A percentile compares a stretch with the other conserved stretches of the same genome.
Evolutionary conservation across 2,113 vertebrate genomes (phyloP).

Genomic region (Myxocyprinus asiaticus): DNA sequence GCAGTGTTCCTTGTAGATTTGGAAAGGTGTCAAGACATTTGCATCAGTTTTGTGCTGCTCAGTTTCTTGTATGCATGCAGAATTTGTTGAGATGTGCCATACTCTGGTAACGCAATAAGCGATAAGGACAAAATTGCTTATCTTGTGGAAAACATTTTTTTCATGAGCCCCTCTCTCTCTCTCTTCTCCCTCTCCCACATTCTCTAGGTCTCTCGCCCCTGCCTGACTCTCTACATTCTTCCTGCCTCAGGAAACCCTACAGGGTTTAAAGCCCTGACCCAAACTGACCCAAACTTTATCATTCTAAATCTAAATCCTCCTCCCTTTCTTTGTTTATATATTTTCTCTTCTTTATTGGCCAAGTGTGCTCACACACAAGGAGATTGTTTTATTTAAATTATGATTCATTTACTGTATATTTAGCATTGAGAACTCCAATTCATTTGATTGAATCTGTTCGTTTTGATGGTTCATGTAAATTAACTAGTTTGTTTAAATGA

Average conservation of each 20-base stretch:
- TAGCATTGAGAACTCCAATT: too few species aligned
- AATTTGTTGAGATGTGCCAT: constrained; percentile 16
- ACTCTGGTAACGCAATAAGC: background rate
- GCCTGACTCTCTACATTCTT: background rate
- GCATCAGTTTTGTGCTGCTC: constrained; percentile 15
- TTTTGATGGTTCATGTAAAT: too few species aligned
- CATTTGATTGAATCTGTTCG: too few species aligned
- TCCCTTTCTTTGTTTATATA: background rate
- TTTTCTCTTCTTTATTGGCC: too few species aligned
- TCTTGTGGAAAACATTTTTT: background rate
- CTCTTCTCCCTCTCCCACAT: background rate
- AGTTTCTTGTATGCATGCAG: background rate
- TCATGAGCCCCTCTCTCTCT: background rate
- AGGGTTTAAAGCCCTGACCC: background rate
- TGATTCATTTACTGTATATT: too few species aligned
- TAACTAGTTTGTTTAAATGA: too few species aligned
- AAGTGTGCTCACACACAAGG: too few species aligned
- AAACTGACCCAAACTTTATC: too few species aligned
- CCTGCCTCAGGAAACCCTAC: background rate
- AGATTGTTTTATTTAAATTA: too few species aligned
- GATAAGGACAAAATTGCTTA: constrained; percentile 18
- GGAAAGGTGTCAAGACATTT: background rate
- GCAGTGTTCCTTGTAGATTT: background rate
- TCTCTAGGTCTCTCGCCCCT: too few species aligned
- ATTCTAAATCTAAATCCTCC: background rate